Percentiles rank a stretch among this genome's conserved stretches.
Evolutionary conservation across 2,113 vertebrate genomes (phyloP).

Genomic region (Spea multiplicata): DNA sequence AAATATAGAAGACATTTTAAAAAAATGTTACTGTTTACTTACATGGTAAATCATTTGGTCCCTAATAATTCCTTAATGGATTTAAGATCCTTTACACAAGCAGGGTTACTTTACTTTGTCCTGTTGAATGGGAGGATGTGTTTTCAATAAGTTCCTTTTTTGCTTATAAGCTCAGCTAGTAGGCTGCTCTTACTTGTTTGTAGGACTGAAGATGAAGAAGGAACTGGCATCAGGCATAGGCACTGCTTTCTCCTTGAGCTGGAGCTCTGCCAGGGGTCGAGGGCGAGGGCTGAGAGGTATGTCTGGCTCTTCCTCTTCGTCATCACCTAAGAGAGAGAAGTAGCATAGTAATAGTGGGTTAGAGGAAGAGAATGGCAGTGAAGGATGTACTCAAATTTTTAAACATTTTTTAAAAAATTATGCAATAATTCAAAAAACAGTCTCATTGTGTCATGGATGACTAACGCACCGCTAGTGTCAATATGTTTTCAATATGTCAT

Average conservation of each 20-base stretch:
- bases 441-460: too few relatives aligned
- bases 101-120: neutral
- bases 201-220: conserved; percentile 95
- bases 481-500: too few relatives aligned
- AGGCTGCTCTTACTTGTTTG: conserved; percentile 82
- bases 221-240: conserved; percentile 93
- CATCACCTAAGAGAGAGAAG: conserved; percentile 73
- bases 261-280: conserved; percentile 90
- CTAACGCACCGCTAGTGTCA: too few relatives aligned
- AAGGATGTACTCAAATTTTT: too few relatives aligned
- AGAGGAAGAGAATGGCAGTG: too few relatives aligned
- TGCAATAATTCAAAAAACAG: too few relatives aligned
- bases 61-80: neutral
- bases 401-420: too few relatives aligned
- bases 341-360: neutral
- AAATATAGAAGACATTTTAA: neutral
- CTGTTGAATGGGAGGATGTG: neutral
- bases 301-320: conserved; percentile 93
- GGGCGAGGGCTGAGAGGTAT: conserved; percentile 90
- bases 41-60: neutral
- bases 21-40: neutral
- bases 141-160: too few relatives aligned
- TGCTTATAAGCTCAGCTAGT: neutral
- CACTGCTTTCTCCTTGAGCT: conserved; percentile 94
- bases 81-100: too few relatives aligned